Base-by-base conservation (phyloP, 2,888 invertebrate genomes). In the Cryptosula pallasiana region DNA sequence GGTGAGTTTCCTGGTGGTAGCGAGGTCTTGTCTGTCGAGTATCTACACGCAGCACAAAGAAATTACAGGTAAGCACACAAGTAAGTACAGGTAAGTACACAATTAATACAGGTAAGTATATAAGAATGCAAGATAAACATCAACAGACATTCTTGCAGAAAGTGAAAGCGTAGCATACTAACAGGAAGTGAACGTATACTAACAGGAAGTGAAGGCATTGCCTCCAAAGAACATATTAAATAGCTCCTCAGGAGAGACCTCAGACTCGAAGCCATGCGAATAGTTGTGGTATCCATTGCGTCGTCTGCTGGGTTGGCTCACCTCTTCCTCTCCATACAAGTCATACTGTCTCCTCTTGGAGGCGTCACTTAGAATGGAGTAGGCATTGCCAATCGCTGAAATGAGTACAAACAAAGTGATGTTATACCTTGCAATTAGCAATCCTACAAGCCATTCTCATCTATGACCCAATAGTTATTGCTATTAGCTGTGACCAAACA, bases 161-260 rank as follows among this genome's bases (percentile, higher is more conserved):
- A n/a, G n/a, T n/a, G n/a, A n/a, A n/a, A n/a, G n/a, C n/a, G n/a
- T n/a, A n/a, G n/a, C n/a, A n/a, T n/a, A n/a, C n/a, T n/a, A n/a
- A n/a, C n/a, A n/a, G n/a, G n/a, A n/a, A n/a, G n/a, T n/a, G 45
- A 5, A 45, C 45, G 20, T 45, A 5, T 45, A 45, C 45, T 45
- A 5, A 45, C 45, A 45, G 5, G 45, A 45, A 45, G 63, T 29
- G 32, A 63, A 63, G 25, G 63, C 63, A 25, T 20, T 25, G 5
- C 91, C 92, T 25, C 96, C 96, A 82, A 99, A 99, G 88, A 99
- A 99, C 95, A 99, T 96, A 85, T 96, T 97, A 87, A 99, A 99
- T 35, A 99, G 87, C 83, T 99, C 98, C 83, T 99, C 98, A 0
- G 98, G 95, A 16, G 95, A 94, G 78, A 97, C 91, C 81, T 99